Evolutionary conservation across 1,140 invertebrate genomes (phyloP), one percentile per base, ranked within the genome.

Genomic region (Halyomorpha halys): DNA sequence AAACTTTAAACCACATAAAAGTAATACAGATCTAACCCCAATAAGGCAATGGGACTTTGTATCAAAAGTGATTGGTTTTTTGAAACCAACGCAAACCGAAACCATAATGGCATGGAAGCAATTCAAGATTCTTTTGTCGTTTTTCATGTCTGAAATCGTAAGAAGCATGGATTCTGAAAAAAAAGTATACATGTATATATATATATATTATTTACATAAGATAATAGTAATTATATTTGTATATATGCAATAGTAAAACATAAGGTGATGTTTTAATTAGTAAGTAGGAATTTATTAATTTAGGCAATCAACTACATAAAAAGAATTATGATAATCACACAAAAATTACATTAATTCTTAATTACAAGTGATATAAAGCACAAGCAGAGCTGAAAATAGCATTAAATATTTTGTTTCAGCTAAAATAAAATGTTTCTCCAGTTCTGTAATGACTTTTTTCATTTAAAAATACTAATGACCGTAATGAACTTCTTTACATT

Each of bases 141-240:
- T 66, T 67, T 19, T 68, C 59, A 54, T 65, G 65, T 25, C 67
- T 66, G 47, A 68, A 70, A 60, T 70, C 69, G 60, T 70, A 68
- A 18, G 66, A 64, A 16, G 68, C 56, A 53, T 70, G 69, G 19
- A 70, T 70, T 34, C 69, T 70, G 59, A 56, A 69, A 64, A 21
- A 27, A 23, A 27, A 11, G n/a, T 62, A 61, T 2, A 44, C 59
- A 54, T 25, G 21, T 27, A 25, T 63, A n/a, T n/a, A n/a, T n/a
- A n/a, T n/a, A n/a, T n/a, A n/a, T n/a, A n/a, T n/a, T n/a, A n/a
- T n/a, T n/a, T n/a, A n/a, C n/a, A n/a, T n/a, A n/a, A n/a, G n/a
- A n/a, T n/a, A n/a, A n/a, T n/a, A n/a, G n/a, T n/a, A n/a, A n/a
- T n/a, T n/a, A n/a, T n/a, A n/a, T n/a, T n/a, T n/a, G 9, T 30